Evolutionary conservation across 2,113 vertebrate species (phyloP).

Genomic region (Progne subis): DNA sequence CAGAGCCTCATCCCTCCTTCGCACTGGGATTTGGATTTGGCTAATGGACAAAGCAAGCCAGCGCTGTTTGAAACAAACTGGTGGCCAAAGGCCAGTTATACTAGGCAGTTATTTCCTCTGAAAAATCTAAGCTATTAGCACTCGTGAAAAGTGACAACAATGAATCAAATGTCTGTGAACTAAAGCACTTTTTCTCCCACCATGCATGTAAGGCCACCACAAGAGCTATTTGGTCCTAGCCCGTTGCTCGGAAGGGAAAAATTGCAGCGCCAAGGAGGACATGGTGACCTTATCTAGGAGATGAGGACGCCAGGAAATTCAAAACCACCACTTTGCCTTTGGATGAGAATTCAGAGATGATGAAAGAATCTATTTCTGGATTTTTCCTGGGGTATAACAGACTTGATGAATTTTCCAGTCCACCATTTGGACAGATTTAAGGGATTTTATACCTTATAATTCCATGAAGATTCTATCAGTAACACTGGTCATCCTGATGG

Average conservation of each 20-base stretch:
- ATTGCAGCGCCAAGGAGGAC: neutral
- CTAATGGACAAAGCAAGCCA: neutral
- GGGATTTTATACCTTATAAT: constrained; percentile 1
- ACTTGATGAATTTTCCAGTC: constrained; percentile 39
- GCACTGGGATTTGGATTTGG: neutral
- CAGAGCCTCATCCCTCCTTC: neutral
- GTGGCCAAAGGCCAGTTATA: neutral
- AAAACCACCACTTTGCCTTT: neutral
- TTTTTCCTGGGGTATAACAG: constrained; percentile 31
- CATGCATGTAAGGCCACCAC: neutral
- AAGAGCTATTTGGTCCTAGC: neutral
- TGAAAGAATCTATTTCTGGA: constrained; percentile 32
- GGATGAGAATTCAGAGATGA: neutral
- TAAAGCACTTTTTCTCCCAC: neutral
- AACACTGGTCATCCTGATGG: neutral
- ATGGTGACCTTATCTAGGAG: neutral
- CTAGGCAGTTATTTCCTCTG: constrained; percentile 9
- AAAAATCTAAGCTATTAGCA: constrained; percentile 5
- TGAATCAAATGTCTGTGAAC: constrained; percentile 13
- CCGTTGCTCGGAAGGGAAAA: neutral
- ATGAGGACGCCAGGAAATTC: constrained; percentile 4
- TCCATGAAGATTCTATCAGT: constrained; percentile 50
- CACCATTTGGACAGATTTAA: constrained; percentile 28
- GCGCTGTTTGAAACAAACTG: neutral
- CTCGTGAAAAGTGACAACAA: neutral